Evolutionary conservation across 2,797 vertebrate species (phyloP).

Genomic region (Anguilla obscura): DNA sequence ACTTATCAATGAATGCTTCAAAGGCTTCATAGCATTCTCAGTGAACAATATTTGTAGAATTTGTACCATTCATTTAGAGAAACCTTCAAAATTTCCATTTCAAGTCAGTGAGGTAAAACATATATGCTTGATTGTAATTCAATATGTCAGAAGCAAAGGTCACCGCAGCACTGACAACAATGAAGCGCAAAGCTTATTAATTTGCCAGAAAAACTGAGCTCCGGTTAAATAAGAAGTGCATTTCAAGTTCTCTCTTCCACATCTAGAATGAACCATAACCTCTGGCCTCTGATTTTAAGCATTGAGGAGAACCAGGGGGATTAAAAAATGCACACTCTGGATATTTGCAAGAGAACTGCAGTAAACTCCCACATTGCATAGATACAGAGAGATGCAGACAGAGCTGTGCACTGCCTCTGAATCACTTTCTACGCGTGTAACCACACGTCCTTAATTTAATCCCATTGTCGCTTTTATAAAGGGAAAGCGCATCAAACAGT

Average conservation of each 20-base stretch:
- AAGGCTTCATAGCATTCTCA: conserved; percentile 35
- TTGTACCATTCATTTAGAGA: conserved; percentile 62
- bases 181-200: not conserved
- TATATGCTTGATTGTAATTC: conserved; percentile 38
- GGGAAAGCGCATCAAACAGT: not conserved
- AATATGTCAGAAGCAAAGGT: not conserved
- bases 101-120: conserved; percentile 52
- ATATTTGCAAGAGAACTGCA: not conserved
- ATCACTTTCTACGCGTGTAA: not conserved
- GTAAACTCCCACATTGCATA: not conserved
- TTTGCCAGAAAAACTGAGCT: conserved; percentile 31
- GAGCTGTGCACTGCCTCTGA: not conserved
- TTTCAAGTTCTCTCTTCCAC: conserved; percentile 62
- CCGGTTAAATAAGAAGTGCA: conserved; percentile 41
- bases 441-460: not conserved
- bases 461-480: not conserved
- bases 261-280: conserved; percentile 55
- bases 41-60: conserved; percentile 55
- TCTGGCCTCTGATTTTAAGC: conserved; percentile 35
- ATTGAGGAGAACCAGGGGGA: conserved; percentile 39
- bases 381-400: not conserved
- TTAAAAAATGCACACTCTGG: conserved; percentile 40
- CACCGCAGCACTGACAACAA: not conserved
- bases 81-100: conserved; percentile 33
- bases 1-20: conserved; percentile 49